Percentiles rank a stretch among this genome's conserved stretches.
These are phyloP conservation scores for Archivesica marissinica DNA, from an alignment of 1,140 invertebrate genomes.

Conservation along the genomic window DNA sequence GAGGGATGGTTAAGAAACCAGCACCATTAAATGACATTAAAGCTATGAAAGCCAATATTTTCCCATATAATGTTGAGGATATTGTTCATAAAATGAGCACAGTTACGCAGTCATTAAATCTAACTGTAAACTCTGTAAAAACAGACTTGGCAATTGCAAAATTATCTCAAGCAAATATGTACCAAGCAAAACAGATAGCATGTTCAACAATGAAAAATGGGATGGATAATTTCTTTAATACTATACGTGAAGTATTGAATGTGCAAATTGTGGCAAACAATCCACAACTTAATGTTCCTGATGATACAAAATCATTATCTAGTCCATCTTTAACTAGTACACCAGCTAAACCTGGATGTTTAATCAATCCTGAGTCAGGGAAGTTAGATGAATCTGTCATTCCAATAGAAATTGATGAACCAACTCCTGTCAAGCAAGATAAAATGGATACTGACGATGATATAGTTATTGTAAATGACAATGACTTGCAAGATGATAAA, in stretches of 20 bases:
- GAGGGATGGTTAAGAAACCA: not conserved
- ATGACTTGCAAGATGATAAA: constrained; percentile 11
- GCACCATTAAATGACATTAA: constrained; percentile 21
- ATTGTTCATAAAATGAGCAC: constrained; percentile 42
- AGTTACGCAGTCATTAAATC: constrained; percentile 35
- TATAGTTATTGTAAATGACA: constrained; percentile 30
- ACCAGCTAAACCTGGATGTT: not conserved
- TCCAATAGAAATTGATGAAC: constrained; percentile 36
- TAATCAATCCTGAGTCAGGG: not conserved
- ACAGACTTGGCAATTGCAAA: constrained; percentile 56
- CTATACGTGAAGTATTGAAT: constrained; percentile 36
- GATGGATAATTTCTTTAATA: constrained; percentile 50
- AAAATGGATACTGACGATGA: constrained; percentile 47
- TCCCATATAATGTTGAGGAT: constrained; percentile 41
- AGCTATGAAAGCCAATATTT: constrained; percentile 1
- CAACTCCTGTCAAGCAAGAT: constrained; percentile 44
- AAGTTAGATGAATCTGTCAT: constrained; percentile 18
- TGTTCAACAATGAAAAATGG: constrained; percentile 41
- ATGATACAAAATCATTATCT: not conserved
- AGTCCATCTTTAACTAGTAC: constrained; percentile 6
- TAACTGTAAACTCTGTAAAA: constrained; percentile 46
- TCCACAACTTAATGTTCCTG: not conserved
- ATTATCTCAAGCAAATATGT: constrained; percentile 16
- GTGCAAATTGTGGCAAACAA: constrained; percentile 28
- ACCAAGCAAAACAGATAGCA: constrained; percentile 4